phyloP scores from a whole-genome alignment of 2,113 vertebrate genomes.

The Tympanuchus pallidicinctus region DNA sequence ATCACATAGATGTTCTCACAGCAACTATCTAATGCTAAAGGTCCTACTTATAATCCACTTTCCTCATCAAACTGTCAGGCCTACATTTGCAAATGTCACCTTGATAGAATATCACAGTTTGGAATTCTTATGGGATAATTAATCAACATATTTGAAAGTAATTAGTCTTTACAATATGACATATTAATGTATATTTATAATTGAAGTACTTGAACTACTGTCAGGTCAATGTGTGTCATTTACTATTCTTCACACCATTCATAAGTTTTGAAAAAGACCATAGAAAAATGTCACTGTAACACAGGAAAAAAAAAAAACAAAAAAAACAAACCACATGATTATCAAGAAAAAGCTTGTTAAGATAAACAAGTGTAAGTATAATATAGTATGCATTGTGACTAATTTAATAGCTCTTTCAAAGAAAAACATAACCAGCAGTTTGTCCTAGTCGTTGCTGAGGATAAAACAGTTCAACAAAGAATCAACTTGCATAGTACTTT shows the following conservation, averaged over 20 bases:
- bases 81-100: conserved; percentile 42
- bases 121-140: conserved; percentile 29
- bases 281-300: background rate
- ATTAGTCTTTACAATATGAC: conserved; percentile 46
- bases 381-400: background rate
- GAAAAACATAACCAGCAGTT: background rate
- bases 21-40: background rate
- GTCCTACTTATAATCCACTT: background rate
- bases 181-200: conserved; percentile 59
- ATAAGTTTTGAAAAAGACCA: background rate
- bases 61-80: background rate
- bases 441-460: background rate
- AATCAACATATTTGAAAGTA: conserved; percentile 31
- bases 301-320: background rate
- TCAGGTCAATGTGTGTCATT: conserved; percentile 7
- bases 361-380: background rate
- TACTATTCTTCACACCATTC: conserved; percentile 22
- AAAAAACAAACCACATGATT: background rate
- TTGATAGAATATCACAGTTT: conserved; percentile 20
- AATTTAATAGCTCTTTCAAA: background rate
- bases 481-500: background rate
- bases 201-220: conserved; percentile 48
- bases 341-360: background rate
- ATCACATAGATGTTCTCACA: background rate
- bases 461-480: background rate